Base-by-base conservation (phyloP, 2,797 vertebrate genomes). In the Pangasius mekongensis region DNA sequence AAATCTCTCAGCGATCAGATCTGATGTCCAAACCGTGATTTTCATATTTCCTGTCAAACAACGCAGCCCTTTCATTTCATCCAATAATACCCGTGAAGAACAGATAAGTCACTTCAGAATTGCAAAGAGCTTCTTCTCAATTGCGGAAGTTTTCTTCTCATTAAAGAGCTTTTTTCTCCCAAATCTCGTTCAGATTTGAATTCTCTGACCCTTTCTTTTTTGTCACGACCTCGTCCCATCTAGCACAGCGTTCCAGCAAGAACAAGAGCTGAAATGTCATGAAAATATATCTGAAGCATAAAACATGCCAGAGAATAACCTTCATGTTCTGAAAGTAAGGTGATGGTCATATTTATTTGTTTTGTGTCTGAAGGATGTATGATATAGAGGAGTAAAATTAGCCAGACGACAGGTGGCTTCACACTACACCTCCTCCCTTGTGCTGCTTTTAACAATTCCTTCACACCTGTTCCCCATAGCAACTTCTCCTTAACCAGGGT, bases 11-110 rank as follows among this genome's bases (percentile, higher is more conserved):
- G 81, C 76, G 66, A 87, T 81, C 88, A 89, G 82, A 89, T 92
- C 74, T 87, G 77, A 90, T 91, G 85, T 90, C 87, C 87, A 77
- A 84, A 87, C 86, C 62, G 76, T 85, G 89, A 92, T 91, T 88
- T 89, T 91, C 64, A 78, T 87, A 84, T 90, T 86, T 85, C 86
- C 87, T 89, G 85, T 87, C 77, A 87, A 89, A 88, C 64, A 88
- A 24, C 43, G 43, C 81, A 82, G 33, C 13, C 56, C 83, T 66
- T 66, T 86, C 13, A 78, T 71, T 83, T 39, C 78, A 76, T 83
- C 60, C 43, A 77, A 22, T 76, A 74, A 84, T 87, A 71, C 87
- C 24, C 20, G 30, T 47, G 83, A 77, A 64, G 39, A 67, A 83
- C 60, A 66, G 16, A 52, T 47, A n/a, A 83, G 22, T 64, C 39